These are phyloP conservation scores for Eupeodes corollae DNA, from an alignment of 1,140 invertebrate genomes.

Conservation along the genomic window DNA sequence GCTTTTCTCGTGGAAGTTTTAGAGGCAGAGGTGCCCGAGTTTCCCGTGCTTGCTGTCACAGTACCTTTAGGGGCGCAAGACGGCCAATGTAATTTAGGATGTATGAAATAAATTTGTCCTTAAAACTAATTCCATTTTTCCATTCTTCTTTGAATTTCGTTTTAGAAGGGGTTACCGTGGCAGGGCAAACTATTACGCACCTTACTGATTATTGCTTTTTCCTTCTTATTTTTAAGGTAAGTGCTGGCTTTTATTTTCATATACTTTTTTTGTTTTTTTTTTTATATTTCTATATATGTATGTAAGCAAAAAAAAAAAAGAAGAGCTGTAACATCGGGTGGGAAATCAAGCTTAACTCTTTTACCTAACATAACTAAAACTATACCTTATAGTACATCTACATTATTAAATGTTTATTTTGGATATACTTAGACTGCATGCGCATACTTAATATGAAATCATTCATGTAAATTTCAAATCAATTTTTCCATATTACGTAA, in stretches of 20 bases:
- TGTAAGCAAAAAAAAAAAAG: no score
- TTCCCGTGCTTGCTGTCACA: slow-evolving; percentile 49
- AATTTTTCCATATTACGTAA: no score
- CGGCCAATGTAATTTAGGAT: slow-evolving; percentile 30
- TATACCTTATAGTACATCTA: no score
- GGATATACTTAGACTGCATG: no score
- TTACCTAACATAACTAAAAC: no score
- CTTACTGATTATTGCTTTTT: slow-evolving; percentile 36
- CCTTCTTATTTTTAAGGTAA: slow-evolving; percentile 32
- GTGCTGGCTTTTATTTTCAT: slow-evolving; percentile 4
- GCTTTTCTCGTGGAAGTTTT: slow-evolving; percentile 62
- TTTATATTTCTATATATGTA: no score
- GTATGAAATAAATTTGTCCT: background rate
- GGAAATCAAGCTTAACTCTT: no score
- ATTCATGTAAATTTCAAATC: no score
- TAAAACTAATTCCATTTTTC: background rate
- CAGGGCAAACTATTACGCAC: slow-evolving; percentile 34
- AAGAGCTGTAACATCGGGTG: no score
- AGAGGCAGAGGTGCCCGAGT: slow-evolving; percentile 52
- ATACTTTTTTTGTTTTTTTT: no score
- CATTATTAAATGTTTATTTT: no score
- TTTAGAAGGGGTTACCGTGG: slow-evolving; percentile 36
- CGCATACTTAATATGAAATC: no score
- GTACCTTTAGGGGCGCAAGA: slow-evolving; percentile 32
- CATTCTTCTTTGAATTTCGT: slow-evolving; percentile 20